Evolutionary conservation across 2,113 vertebrate genomes (phyloP), one percentile per base, ranked within the genome.

Genomic region (Zeus faber): DNA sequence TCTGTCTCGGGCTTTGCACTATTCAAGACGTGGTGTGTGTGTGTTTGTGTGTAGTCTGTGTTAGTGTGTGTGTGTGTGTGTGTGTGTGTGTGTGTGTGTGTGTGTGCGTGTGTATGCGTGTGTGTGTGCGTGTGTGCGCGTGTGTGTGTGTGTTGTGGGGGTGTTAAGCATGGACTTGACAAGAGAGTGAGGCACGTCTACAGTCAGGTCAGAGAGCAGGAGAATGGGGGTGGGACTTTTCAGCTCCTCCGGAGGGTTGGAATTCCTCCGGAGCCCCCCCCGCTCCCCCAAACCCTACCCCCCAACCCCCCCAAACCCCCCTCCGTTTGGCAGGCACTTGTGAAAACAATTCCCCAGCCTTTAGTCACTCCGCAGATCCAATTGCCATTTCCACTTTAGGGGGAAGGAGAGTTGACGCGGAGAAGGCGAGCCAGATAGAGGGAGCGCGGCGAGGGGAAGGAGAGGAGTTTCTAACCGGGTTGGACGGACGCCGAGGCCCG

Each of bases 331-430:
- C 89, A 89, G 84, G 72, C 83, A 88, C 77, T 89, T 86, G 85
- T 88, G 85, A 89, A 88, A 90, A 89, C 84, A 89, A 86, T 89
- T 88, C 87, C 74, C 78, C 81, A 84, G 87, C 83, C 85, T 86
- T 89, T 86, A 87, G 87, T 89, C 85, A 85, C 79, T 84, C 72
- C 44, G 78, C 81, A 83, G 83, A 85, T 84, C 82, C 79, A 82
- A 81, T 84, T 79, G 80, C 80, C 80, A 79, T 87, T 85, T 84
- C 77, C 79, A 84, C 79, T 83, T 85, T 77, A 79, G 71, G 61
- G 74, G 61, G 72, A 79, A 74, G 35, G 47, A 69, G 76, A 83
- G 67, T n/a, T n/a, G n/a, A n/a, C n/a, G n/a, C n/a, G n/a, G n/a
- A n/a, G 33, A n/a, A 37, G 9, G n/a, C 33, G 6, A 37, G 33